These are phyloP conservation scores for Dendronephthya gigantea DNA, from an alignment of 64 coral and sea anemone genomes.

Conservation along the genomic window DNA sequence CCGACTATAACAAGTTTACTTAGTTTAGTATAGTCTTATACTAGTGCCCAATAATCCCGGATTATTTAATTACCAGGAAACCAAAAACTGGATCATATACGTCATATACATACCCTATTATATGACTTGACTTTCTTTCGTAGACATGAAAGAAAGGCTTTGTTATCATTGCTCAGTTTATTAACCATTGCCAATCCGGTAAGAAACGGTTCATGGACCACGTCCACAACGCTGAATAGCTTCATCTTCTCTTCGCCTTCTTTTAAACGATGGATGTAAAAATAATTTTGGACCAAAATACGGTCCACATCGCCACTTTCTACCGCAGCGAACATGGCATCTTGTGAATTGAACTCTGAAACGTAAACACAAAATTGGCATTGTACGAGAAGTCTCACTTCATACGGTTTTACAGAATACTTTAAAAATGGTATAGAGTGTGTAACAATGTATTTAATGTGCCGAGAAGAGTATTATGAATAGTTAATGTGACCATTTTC, in stretches of 20 bases:
- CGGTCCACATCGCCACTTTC: neutral
- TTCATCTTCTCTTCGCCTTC: neutral
- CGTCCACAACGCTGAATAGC: neutral
- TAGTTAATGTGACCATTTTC: too few relatives aligned
- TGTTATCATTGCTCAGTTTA: neutral
- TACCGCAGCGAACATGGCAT: neutral
- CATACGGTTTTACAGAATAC: neutral
- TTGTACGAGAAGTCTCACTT: neutral
- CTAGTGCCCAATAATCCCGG: too few relatives aligned
- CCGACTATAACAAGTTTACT: too few relatives aligned
- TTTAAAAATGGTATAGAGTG: too few relatives aligned
- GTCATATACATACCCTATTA: neutral
- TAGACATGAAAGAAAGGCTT: neutral
- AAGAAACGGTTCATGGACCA: neutral
- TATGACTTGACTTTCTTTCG: neutral
- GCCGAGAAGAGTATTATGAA: too few relatives aligned
- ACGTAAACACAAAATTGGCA: neutral
- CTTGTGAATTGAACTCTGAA: conserved; percentile 2
- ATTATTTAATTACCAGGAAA: neutral
- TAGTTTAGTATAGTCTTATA: too few relatives aligned
- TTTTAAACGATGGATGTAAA: neutral
- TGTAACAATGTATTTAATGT: too few relatives aligned
- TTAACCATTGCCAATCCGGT: neutral
- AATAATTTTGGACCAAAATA: neutral
- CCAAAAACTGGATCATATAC: neutral